Conservation (phyloP, 2,797 vertebrate genomes). For the Artibeus jamaicensis region DNA sequence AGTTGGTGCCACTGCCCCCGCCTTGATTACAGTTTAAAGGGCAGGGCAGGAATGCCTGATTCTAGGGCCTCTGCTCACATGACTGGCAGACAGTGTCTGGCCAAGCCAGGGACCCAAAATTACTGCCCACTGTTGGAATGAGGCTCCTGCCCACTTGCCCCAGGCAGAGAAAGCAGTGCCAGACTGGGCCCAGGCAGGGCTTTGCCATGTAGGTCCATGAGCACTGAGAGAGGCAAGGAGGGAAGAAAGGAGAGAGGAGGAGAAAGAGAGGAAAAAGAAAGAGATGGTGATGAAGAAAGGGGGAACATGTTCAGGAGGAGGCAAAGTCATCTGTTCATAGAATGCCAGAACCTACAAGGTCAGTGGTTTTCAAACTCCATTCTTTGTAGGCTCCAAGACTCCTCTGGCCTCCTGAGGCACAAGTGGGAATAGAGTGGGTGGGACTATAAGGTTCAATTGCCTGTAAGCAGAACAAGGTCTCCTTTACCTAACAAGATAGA, state of each 20-base stretch:
- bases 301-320: neutral
- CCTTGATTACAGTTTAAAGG: constrained; percentile 66
- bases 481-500: neutral
- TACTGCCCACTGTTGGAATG: constrained; percentile 45
- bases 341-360: neutral
- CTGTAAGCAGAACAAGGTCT: neutral
- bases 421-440: neutral
- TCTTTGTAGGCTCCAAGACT: neutral
- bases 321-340: neutral
- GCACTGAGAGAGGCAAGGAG: neutral
- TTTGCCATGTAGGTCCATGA: neutral
- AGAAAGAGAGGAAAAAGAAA: neutral
- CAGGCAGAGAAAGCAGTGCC: neutral
- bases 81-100: constrained; percentile 59
- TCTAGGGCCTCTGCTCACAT: constrained; percentile 52
- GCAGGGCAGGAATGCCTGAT: constrained; percentile 47
- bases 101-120: constrained; percentile 66
- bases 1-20: constrained; percentile 8
- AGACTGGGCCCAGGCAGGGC: neutral
- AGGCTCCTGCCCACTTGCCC: neutral
- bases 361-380: neutral
- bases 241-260: neutral
- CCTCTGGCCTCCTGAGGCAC: neutral
- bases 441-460: neutral
- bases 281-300: neutral